Percentiles rank a stretch among this genome's conserved stretches.
Evolutionary conservation across 1,140 invertebrate species (phyloP).

Genomic region (Helicoverpa zea): DNA sequence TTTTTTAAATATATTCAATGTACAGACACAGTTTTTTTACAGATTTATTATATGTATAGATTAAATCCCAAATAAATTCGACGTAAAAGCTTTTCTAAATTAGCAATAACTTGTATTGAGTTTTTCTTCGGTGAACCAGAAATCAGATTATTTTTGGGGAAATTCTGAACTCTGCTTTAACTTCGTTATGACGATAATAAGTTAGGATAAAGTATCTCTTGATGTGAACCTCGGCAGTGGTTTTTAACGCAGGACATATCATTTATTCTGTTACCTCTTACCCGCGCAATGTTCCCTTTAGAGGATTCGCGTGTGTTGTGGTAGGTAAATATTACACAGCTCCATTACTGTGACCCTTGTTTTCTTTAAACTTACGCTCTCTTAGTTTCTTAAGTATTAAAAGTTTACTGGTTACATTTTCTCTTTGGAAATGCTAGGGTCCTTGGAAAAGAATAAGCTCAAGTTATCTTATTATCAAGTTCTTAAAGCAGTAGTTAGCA

Average conservation of each 20-base stretch:
- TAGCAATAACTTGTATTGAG: constrained; percentile 7
- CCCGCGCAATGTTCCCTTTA: constrained; percentile 1
- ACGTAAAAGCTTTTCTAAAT: neutral
- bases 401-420: neutral
- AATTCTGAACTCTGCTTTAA: constrained; percentile 3
- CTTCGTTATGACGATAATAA: constrained; percentile 16
- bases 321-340: constrained; percentile 16
- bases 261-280: constrained; percentile 32
- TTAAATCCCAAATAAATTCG: neutral
- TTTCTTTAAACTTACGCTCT: constrained; percentile 14
- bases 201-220: constrained; percentile 1
- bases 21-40: too few species aligned
- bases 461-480: too few species aligned
- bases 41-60: too few species aligned
- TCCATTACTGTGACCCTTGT: constrained; percentile 9
- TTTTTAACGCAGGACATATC: constrained; percentile 16
- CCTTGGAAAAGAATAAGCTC: too few species aligned
- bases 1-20: too few species aligned
- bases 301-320: neutral
- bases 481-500: too few species aligned
- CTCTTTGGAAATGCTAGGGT: neutral
- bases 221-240: constrained; percentile 8
- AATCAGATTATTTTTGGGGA: constrained; percentile 10
- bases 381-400: neutral
- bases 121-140: neutral